Percentiles rank a stretch among this genome's conserved stretches.
Conservation (phyloP, 1,140 invertebrate genomes). For the Lepeophtheirus salmonis region DNA sequence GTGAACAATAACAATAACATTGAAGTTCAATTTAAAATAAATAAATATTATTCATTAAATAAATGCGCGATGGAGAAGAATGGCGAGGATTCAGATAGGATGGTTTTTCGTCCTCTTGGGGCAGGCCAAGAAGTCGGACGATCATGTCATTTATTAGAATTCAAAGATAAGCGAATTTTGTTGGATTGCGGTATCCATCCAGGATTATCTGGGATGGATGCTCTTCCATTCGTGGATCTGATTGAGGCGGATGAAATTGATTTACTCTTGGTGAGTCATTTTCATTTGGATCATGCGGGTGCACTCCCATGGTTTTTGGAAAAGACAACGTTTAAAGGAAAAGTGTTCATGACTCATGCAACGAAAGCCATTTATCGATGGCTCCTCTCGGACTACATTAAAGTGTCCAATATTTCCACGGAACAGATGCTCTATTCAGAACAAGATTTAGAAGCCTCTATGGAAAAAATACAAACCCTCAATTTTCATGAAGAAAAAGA, state of each 20-base stretch:
- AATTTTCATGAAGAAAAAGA: slow-evolving; percentile 98
- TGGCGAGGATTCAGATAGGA: slow-evolving; percentile 17
- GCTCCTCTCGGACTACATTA: slow-evolving; percentile 96
- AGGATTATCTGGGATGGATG: slow-evolving; percentile 86
- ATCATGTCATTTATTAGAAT: slow-evolving; percentile 94
- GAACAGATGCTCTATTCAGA: slow-evolving; percentile 97
- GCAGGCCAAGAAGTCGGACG: slow-evolving; percentile 98
- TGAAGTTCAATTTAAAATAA: no score
- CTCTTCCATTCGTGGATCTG: slow-evolving; percentile 88
- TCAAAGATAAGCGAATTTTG: slow-evolving; percentile 45
- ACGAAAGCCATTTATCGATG: slow-evolving; percentile 98
- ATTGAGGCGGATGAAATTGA: slow-evolving; percentile 87
- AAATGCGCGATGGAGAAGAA: neutral
- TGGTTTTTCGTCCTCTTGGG: slow-evolving; percentile 32
- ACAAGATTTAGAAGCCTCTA: slow-evolving; percentile 82
- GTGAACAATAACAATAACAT: no score
- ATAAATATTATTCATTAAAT: no score
- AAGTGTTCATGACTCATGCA: slow-evolving; percentile 99
- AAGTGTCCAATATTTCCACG: slow-evolving; percentile 92
- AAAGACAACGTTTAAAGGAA: slow-evolving; percentile 91
- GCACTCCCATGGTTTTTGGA: slow-evolving; percentile 93
- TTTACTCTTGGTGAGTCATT: slow-evolving; percentile 86
- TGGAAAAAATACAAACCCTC: slow-evolving; percentile 97
- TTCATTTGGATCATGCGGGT: slow-evolving; percentile 96
- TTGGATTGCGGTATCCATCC: slow-evolving; percentile 98